Conservation (phyloP, 2,797 vertebrate genomes). For the Sebastes taczanowskii region DNA sequence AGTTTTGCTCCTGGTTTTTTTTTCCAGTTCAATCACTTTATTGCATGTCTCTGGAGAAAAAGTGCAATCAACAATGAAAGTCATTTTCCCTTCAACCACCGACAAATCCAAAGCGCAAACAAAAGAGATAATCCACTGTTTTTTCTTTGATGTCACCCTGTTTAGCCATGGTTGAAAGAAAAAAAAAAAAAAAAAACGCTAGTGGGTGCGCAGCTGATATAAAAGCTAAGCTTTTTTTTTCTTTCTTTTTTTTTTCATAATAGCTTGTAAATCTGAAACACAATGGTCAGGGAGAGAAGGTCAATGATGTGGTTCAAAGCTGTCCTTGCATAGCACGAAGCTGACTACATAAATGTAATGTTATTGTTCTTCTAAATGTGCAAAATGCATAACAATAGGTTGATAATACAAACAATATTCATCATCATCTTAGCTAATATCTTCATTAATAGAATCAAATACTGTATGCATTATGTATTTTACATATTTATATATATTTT, state of each 20-base stretch:
- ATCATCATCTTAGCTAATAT: slow-evolving; percentile 84
- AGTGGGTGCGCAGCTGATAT: slow-evolving; percentile 87
- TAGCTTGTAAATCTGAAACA: slow-evolving; percentile 78
- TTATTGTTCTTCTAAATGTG: slow-evolving; percentile 91
- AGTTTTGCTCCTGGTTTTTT: slow-evolving; percentile 52
- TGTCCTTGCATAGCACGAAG: slow-evolving; percentile 98
- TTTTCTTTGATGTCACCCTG: slow-evolving; percentile 73
- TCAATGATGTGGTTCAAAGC: slow-evolving; percentile 89
- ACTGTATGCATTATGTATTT: slow-evolving; percentile 81
- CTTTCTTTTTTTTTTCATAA: slow-evolving; percentile 79
- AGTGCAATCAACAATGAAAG: slow-evolving; percentile 90
- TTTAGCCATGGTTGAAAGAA: slow-evolving; percentile 65
- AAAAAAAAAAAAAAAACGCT: slow-evolving; percentile 59
- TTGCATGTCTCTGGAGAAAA: slow-evolving; percentile 91
- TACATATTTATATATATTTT: slow-evolving; percentile 87
- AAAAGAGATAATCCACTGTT: slow-evolving; percentile 65
- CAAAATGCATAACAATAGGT: slow-evolving; percentile 95
- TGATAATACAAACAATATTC: slow-evolving; percentile 87
- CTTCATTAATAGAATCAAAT: slow-evolving; percentile 86
- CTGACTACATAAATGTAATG: slow-evolving; percentile 92
- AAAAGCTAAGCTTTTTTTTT: slow-evolving; percentile 83
- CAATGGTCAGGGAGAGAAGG: slow-evolving; percentile 66
- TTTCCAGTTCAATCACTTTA: slow-evolving; percentile 78
- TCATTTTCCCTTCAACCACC: slow-evolving; percentile 85
- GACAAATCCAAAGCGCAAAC: slow-evolving; percentile 81